phyloP scores from a whole-genome alignment of 2,113 vertebrate genomes.

The Solea solea region DNA sequence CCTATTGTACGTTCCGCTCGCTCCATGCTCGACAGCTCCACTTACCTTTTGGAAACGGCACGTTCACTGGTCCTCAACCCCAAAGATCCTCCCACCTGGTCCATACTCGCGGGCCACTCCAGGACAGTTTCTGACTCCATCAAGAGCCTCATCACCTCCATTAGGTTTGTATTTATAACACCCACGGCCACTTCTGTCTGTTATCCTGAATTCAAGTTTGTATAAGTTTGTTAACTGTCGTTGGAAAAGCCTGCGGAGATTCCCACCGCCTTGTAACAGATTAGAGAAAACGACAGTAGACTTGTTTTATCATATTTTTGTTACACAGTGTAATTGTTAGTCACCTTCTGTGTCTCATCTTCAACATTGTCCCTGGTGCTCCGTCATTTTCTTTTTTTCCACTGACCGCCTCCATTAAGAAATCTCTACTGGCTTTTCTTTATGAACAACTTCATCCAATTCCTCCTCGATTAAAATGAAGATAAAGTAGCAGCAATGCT shows the following conservation, averaged over 20 bases:
- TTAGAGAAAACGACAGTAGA: constrained; percentile 5
- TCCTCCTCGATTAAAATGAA: too few relatives aligned
- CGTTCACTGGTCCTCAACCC: constrained; percentile 96
- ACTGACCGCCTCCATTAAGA: too few relatives aligned
- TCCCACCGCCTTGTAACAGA: constrained; percentile 24
- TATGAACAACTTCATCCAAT: too few relatives aligned
- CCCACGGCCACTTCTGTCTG: constrained; percentile 11
- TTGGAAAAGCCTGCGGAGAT: constrained; percentile 12
- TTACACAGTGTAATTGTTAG: too few relatives aligned
- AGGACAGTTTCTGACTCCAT: constrained; percentile 98
- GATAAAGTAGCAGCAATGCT: too few relatives aligned
- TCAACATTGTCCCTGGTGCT: too few relatives aligned
- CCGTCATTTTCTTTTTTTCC: too few relatives aligned
- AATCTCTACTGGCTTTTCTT: too few relatives aligned
- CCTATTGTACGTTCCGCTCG: constrained; percentile 93
- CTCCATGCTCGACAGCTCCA: constrained; percentile 97
- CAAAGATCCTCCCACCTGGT: constrained; percentile 97
- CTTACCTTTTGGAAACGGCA: constrained; percentile 91
- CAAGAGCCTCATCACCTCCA: constrained; percentile 98
- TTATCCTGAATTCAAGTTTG: constrained; percentile 15
- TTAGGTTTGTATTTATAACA: constrained; percentile 84
- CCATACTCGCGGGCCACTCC: constrained; percentile 95
- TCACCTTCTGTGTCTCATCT: too few relatives aligned
- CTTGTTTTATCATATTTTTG: too few relatives aligned
- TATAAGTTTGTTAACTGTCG: constrained; percentile 14